Conservation (phyloP, 2,888 invertebrate species). For the Eilema caniola region DNA sequence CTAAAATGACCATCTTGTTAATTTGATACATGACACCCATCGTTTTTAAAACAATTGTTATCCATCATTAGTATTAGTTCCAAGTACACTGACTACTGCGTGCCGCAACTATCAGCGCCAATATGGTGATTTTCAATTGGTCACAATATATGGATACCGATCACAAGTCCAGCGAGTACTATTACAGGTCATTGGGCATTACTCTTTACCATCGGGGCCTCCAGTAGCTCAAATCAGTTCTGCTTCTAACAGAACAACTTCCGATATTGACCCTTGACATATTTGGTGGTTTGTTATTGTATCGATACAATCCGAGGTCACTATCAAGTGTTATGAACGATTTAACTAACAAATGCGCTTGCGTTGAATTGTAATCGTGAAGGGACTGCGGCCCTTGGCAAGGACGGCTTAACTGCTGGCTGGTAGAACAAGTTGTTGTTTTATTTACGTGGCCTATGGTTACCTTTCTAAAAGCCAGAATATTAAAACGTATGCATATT, state of each 20-base stretch:
- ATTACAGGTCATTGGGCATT: too few relatives aligned
- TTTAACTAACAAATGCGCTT: conserved; percentile 9
- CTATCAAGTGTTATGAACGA: conserved; percentile 12
- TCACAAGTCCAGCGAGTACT: too few relatives aligned
- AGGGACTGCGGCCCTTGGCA: conserved; percentile 17
- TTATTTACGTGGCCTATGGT: background rate
- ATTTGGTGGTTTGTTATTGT: conserved; percentile 13
- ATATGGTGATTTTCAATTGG: too few relatives aligned
- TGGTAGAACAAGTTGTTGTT: conserved; percentile 6
- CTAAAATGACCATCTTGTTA: too few relatives aligned
- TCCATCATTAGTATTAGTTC: too few relatives aligned
- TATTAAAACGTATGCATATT: background rate
- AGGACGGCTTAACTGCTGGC: conserved; percentile 14
- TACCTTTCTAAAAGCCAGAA: background rate
- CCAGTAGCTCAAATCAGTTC: background rate
- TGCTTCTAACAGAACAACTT: background rate
- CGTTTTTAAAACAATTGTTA: too few relatives aligned
- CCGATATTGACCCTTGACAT: conserved; percentile 8
- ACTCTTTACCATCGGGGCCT: too few relatives aligned
- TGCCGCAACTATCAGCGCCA: too few relatives aligned
- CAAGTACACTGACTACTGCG: too few relatives aligned
- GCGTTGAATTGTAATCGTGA: conserved; percentile 18
- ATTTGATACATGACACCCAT: too few relatives aligned
- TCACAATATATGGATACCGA: too few relatives aligned
- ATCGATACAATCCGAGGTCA: conserved; percentile 13